Evolutionary conservation across 2,797 vertebrate genomes (phyloP), one percentile per base, ranked within the genome.

Genomic region (Vespertilio murinus): DNA sequence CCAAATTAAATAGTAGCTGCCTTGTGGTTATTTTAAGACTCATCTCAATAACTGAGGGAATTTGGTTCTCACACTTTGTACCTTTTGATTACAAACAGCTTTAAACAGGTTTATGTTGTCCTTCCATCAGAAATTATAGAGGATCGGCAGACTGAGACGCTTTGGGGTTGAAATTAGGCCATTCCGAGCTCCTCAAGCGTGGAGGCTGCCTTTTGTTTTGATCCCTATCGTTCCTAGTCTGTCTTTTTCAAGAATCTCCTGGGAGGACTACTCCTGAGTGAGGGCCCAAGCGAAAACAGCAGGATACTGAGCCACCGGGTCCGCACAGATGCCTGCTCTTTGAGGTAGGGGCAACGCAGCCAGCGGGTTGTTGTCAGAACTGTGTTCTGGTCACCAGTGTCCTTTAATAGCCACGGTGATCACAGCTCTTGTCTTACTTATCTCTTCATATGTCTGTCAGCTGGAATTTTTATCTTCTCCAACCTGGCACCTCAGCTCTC

Each of bases 41-140:
- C 61, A 40, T 88, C 70, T 97, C 91, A 69, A 61, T 93, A 93
- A 70, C 67, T 33, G 45, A 59, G 90, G 84, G 73, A 78, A 86
- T 91, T 84, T 67, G 47, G 84, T 95, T 95, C 95, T 97, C 95
- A 97, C 93, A 86, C 42, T 96, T 83, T 97, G 97, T 97, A 91
- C 96, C 93, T 95, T 96, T 94, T 65, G 69, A 88, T 73, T 84
- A 28, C 69, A 91, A 94, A 93, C 73, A 87, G 47, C 92, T 91
- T 90, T 94, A 78, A 95, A 83, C 75, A 91, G 91, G 95, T 92
- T 92, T 97, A 33, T 45, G 64, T 81, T 95, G 94, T 95, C 54
- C 91, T 92, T 94, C 49, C 49, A 70, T 88, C 40, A 93, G 80
- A 96, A 94, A 93, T 91, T 79, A 77, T 2, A 85, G 88, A 84